These are phyloP conservation scores for Eugnorisma glareosa DNA, from an alignment of 2,888 invertebrate genomes.

Conservation along the genomic window DNA sequence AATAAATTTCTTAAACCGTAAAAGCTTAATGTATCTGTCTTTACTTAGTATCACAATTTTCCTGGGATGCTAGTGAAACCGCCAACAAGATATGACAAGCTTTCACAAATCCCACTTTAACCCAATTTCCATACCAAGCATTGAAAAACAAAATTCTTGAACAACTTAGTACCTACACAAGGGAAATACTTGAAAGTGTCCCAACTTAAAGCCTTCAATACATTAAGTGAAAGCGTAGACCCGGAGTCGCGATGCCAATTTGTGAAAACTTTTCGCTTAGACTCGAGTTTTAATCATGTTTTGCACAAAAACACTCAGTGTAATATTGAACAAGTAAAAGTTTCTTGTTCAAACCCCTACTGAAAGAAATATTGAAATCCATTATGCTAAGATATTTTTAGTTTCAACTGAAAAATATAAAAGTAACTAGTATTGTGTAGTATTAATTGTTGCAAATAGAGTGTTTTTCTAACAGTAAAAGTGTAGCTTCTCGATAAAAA, in stretches of 20 bases:
- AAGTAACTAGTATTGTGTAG: neutral
- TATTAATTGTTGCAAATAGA: neutral
- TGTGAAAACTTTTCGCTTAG: slow-evolving; percentile 39
- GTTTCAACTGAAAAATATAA: neutral
- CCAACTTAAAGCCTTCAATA: slow-evolving; percentile 36
- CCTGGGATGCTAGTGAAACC: neutral
- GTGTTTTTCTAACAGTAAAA: neutral
- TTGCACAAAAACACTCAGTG: slow-evolving; percentile 31
- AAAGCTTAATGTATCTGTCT: neutral
- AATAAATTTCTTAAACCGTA: too few species aligned
- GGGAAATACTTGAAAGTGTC: slow-evolving; percentile 26
- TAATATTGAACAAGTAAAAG: slow-evolving; percentile 21
- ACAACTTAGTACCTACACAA: slow-evolving; percentile 12
- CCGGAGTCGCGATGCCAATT: slow-evolving; percentile 44
- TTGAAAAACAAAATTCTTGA: slow-evolving; percentile 25
- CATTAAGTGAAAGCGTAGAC: slow-evolving; percentile 34
- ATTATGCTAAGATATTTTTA: neutral
- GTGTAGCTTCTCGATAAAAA: neutral
- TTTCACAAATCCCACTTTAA: neutral
- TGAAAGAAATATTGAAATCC: slow-evolving; percentile 3
- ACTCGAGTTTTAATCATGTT: slow-evolving; percentile 13
- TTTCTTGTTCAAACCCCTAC: slow-evolving; percentile 10
- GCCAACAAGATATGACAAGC: neutral
- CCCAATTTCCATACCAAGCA: neutral
- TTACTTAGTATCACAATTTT: neutral